Base-by-base conservation (phyloP, 2,888 invertebrate genomes). In the Branchinecta sandiegonensis region DNA sequence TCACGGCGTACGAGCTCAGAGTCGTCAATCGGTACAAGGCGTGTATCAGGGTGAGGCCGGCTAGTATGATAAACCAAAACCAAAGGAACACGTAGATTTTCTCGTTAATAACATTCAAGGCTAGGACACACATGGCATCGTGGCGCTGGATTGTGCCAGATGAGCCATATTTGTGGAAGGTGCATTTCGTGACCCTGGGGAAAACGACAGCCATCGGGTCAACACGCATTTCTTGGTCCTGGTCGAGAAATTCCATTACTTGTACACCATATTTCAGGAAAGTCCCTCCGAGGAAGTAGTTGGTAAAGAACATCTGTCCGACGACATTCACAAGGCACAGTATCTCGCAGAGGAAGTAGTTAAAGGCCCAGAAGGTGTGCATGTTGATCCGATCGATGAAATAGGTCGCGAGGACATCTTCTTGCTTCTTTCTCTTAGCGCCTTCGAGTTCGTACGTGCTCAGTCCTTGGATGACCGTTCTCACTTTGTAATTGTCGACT, bases 381-480 rank as follows among this genome's bases (percentile, higher is more conserved):
- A 72, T 73, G 68, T 74, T 73, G 68, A 73, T 70, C 66, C 73
- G 73, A 64, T 72, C 70, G 47, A 70, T 70, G 17, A 76, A 68
- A 70, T 76, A 76, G 65, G 73, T 72, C 11, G 74, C 73, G 9
- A 76, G 70, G n/a, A 66, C 65, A 7, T 69, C 65, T 68, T 69
- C 69, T 48, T 69, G 67, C 48, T 56, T 46, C 12, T 69, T 50
- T n/a, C 65, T 65, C 13, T 65, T 65, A 14, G 48, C 48, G 70
- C 85, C 86, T 71, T 83, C 84, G 67, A 85, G 80, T 66, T 87
- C 83, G 65, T 70, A 67, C 37, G 69, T 67, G 74, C 46, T 75
- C 81, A 93, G 84, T 8, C 92, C 91, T 70, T 90, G 90, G 46
- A 90, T 88, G 73, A 93, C 89, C 85, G 88, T 88, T 73, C 90